Evolutionary conservation across 2,888 invertebrate species (phyloP).

Genomic region (Eurois occulta): DNA sequence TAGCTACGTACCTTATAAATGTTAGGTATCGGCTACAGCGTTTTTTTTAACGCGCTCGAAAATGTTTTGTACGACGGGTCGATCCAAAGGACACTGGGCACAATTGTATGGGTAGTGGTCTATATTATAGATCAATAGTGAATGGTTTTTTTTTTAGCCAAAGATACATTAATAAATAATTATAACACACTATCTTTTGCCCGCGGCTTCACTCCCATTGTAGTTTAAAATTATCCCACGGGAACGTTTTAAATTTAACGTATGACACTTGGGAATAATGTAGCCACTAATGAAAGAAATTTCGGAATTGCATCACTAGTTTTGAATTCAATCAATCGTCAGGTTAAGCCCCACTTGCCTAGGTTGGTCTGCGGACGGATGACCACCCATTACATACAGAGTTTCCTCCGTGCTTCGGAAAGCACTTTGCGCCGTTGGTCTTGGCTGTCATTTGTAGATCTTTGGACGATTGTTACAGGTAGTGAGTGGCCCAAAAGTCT

Average conservation of each 20-base stretch:
- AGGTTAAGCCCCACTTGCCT: no score
- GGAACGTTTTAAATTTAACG: background rate
- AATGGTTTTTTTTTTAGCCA: background rate
- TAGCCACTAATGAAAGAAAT: background rate
- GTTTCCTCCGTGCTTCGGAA: no score
- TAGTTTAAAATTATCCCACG: background rate
- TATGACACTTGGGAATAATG: background rate
- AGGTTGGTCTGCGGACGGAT: no score
- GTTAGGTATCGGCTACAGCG: conserved; percentile 24
- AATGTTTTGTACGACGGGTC: background rate
- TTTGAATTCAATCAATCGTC: background rate
- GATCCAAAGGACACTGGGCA: background rate
- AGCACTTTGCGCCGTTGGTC: no score
- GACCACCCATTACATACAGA: no score
- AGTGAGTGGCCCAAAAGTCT: no score
- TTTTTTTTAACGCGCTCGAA: background rate
- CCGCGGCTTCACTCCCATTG: background rate
- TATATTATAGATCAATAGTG: no score
- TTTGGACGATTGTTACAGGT: no score
- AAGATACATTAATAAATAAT: background rate
- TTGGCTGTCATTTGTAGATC: no score
- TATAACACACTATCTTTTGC: background rate
- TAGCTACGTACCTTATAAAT: conserved; percentile 10
- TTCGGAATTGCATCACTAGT: background rate
- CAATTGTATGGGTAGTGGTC: background rate